phyloP scores from a whole-genome alignment of 2,797 vertebrate species.

The Falco rusticolus region DNA sequence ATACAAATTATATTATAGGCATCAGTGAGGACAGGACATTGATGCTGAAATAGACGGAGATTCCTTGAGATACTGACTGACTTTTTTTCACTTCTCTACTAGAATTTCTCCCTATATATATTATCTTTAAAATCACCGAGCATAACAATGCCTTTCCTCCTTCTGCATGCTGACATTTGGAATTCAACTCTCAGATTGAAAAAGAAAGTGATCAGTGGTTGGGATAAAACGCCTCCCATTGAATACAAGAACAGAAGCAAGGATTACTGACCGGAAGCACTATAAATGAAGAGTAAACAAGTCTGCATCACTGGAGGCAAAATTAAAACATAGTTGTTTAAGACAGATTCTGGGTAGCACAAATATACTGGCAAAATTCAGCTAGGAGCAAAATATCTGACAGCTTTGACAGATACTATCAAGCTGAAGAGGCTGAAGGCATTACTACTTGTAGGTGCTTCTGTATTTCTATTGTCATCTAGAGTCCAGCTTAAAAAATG shows the following conservation, averaged over 20 bases:
- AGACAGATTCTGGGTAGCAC: neutral
- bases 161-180: neutral
- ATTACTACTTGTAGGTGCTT: neutral
- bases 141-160: neutral
- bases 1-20: neutral
- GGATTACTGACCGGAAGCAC: neutral
- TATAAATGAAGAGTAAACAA: neutral
- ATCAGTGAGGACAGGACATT: neutral
- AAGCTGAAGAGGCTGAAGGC: neutral
- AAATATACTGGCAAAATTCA: neutral
- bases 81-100: neutral
- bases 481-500: neutral
- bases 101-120: neutral
- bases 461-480: neutral
- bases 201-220: neutral
- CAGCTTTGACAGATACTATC: neutral
- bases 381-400: neutral
- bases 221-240: rapidly evolving
- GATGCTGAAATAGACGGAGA: neutral
- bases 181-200: neutral
- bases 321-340: neutral
- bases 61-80: neutral
- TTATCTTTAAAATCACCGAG: neutral
- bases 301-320: neutral
- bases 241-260: neutral